Evolutionary conservation across 2,113 vertebrate genomes (phyloP).

Genomic region (Lynx canadensis): DNA sequence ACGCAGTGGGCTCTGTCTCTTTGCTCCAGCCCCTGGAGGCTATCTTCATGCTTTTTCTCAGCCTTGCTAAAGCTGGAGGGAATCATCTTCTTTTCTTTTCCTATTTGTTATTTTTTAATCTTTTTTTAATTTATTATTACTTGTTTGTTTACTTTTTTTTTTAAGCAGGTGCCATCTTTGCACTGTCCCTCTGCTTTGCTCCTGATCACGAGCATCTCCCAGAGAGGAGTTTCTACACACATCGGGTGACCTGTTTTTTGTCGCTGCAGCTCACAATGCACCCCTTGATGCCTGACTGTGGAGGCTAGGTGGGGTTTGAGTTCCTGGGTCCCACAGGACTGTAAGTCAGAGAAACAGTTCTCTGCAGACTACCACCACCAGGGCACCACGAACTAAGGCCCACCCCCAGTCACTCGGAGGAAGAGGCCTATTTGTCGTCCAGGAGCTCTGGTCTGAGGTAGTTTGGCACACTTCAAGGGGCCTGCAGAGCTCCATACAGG

Average conservation of each 20-base stretch:
- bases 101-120: background rate
- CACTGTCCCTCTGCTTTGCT: background rate
- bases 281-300: background rate
- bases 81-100: background rate
- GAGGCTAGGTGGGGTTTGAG: background rate
- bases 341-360: background rate
- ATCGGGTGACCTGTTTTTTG: background rate
- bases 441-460: background rate
- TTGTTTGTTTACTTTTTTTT: background rate
- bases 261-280: no score
- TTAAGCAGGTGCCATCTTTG: background rate
- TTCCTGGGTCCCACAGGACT: background rate
- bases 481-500: background rate
- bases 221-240: background rate
- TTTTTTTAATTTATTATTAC: background rate
- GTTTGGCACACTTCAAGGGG: background rate
- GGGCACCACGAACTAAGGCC: background rate
- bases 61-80: background rate
- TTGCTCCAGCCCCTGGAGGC: background rate
- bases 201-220: background rate
- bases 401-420: fast-evolving
- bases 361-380: background rate
- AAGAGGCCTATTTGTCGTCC: background rate
- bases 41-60: background rate
- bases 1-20: background rate